phyloP scores from a whole-genome alignment of 2,797 vertebrate species.

The Meda fulgida region DNA sequence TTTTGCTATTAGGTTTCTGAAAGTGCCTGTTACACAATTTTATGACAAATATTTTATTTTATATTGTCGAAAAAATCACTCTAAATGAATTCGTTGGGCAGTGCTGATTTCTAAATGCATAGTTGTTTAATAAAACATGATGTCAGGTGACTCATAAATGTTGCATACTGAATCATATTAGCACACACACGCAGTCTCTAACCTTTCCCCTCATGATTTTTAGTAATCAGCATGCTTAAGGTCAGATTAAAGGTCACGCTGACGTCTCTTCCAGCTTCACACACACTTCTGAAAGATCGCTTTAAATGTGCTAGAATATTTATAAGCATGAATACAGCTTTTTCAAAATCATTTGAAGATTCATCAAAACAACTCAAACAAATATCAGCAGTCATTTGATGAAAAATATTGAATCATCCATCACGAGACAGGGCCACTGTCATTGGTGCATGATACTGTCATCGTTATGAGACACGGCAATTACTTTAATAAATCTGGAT shows the following conservation, averaged over 20 bases:
- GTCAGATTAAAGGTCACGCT: constrained; percentile 46
- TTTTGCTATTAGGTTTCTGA: neutral
- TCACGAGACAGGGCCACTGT: neutral
- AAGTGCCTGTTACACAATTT: neutral
- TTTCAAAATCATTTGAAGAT: neutral
- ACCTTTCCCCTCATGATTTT: constrained; percentile 53
- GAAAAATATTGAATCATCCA: constrained; percentile 18
- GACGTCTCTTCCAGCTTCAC: constrained; percentile 6
- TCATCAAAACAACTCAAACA: neutral
- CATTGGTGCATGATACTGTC: neutral
- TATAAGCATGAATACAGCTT: neutral
- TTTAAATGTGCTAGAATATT: neutral
- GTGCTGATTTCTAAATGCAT: neutral
- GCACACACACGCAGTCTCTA: neutral
- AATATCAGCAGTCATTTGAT: constrained; percentile 11
- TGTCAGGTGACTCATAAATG: constrained; percentile 47
- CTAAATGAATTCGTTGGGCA: neutral
- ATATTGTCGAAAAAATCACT: neutral
- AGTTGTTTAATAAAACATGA: constrained; percentile 50
- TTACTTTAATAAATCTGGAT: constrained; percentile 38
- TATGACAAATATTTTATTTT: neutral
- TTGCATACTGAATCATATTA: constrained; percentile 32
- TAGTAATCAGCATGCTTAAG: constrained; percentile 56
- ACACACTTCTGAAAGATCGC: constrained; percentile 8
- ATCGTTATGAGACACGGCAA: constrained; percentile 16